A percentile compares a stretch with the other conserved stretches of the same genome.
phyloP scores from a whole-genome alignment of 2,797 vertebrate species.

The Myotis pilosus region DNA sequence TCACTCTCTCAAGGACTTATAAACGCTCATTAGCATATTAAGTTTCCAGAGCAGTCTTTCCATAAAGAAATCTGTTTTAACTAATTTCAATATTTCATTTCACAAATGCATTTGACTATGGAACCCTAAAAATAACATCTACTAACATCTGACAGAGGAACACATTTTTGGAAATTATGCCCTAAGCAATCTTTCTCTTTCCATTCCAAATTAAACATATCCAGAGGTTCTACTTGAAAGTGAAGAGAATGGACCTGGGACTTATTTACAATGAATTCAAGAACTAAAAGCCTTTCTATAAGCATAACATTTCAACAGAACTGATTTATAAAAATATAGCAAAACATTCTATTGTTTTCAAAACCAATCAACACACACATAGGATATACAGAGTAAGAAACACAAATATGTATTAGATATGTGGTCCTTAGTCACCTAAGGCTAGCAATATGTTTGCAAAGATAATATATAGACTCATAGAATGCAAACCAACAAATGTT shows the following conservation, averaged over 20 bases:
- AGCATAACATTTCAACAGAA: conserved; percentile 12
- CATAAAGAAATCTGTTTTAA: conserved; percentile 60
- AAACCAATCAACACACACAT: not conserved
- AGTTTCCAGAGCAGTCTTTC: conserved; percentile 61
- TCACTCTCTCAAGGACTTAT: conserved; percentile 45
- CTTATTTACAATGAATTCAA: conserved; percentile 46
- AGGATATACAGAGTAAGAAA: not conserved
- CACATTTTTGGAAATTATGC: conserved; percentile 73
- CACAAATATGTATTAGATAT: not conserved
- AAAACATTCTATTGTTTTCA: not conserved
- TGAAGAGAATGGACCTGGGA: conserved; percentile 31
- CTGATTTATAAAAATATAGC: not conserved
- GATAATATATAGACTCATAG: not conserved
- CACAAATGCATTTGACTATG: conserved; percentile 64
- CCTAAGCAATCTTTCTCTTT: conserved; percentile 70
- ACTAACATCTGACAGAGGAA: conserved; percentile 71
- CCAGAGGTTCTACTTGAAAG: conserved; percentile 32
- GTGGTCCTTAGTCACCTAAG: not conserved
- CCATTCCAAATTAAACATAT: conserved; percentile 65
- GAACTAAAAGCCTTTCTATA: conserved; percentile 31
- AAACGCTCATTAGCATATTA: conserved; percentile 65
- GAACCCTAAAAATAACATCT: conserved; percentile 71
- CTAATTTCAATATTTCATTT: conserved; percentile 75
- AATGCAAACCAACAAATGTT: conserved; percentile 6
- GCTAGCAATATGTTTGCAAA: conserved; percentile 29